phyloP scores from a whole-genome alignment of 2,797 vertebrate species.

The Chelonia mydas region DNA sequence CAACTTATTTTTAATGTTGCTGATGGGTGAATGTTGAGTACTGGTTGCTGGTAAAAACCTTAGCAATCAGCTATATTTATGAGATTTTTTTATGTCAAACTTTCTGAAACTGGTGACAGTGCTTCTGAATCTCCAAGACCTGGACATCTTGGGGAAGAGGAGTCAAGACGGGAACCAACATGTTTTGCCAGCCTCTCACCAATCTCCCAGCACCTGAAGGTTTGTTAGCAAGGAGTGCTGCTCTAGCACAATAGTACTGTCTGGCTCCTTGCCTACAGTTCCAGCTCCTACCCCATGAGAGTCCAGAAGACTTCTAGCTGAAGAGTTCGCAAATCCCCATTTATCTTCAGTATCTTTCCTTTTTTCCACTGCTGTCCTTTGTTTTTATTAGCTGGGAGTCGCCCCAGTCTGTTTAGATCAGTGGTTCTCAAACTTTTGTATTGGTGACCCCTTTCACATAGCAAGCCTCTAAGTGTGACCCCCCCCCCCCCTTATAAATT shows the following conservation, averaged over 20 bases:
- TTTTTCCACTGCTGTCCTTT: too few species aligned
- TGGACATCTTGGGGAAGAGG: neutral
- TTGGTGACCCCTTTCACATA: too few species aligned
- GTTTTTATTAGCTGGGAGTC: neutral
- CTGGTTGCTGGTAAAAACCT: neutral
- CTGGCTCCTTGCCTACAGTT: neutral
- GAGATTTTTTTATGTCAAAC: neutral
- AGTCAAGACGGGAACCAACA: neutral
- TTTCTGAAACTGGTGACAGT: neutral
- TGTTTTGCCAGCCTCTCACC: neutral
- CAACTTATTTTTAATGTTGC: neutral
- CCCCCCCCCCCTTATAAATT: too few species aligned
- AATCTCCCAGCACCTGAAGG: neutral
- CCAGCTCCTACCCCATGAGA: neutral
- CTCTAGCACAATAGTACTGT: neutral
- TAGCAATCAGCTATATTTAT: neutral
- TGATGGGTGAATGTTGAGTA: conserved; percentile 1
- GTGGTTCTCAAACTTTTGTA: too few species aligned
- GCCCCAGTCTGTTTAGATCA: neutral
- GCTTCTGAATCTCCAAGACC: neutral
- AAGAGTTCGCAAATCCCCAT: neutral
- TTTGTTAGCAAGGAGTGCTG: neutral
- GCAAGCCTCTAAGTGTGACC: too few species aligned
- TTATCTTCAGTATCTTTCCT: too few species aligned
- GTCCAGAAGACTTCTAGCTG: neutral